Base-by-base conservation (phyloP, 2,113 vertebrate genomes). In the Calidris pygmaea region DNA sequence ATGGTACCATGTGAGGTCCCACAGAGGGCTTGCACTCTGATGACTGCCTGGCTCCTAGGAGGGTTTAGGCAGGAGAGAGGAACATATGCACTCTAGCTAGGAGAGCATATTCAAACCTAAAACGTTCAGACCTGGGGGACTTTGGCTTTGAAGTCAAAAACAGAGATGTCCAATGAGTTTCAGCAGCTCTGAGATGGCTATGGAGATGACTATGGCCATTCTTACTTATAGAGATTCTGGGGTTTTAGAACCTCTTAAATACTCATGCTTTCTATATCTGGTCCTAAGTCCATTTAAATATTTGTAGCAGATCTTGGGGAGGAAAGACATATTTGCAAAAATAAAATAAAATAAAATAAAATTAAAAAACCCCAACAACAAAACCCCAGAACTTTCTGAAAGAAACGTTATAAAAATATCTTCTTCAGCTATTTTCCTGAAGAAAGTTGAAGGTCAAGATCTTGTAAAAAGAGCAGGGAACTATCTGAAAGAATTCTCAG, bases 1-100 rank as follows among this genome's bases (percentile, higher is more conserved):
- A 1, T 27, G 22, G n/a, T 6, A 20, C 11, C 23, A 29, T 0
- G 0, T 3, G 1, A 85, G 19, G 16, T 58, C 18, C 37, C 35
- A 50, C 29, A 39, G 55, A 52, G 59, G 55, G 34, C 8, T 65
- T 45, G 7, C 1, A 3, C 16, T 35, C 24, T 87, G 21, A 19
- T 1, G 0, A 58, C 24, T n/a, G 22, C 53, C 75, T 45, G 21
- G 13, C 7, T 58, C 3, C 32, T 14, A 22, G 20, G 1, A 65
- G 53, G 29, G 9, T 47, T 75, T 75, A 87, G 48, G 58, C 17
- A 79, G 19, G 2, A 79, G 47, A 70, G 32, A 41, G 27, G 8
- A 63, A 59, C 19, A 27, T 19, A 37, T 12, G 4, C 4, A 21
- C 16, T 59, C n/a, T 20, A 55, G 4, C 16, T 45, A 45, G 6